phyloP scores from a whole-genome alignment of 2,888 invertebrate genomes.

The Lochmaea capreae region DNA sequence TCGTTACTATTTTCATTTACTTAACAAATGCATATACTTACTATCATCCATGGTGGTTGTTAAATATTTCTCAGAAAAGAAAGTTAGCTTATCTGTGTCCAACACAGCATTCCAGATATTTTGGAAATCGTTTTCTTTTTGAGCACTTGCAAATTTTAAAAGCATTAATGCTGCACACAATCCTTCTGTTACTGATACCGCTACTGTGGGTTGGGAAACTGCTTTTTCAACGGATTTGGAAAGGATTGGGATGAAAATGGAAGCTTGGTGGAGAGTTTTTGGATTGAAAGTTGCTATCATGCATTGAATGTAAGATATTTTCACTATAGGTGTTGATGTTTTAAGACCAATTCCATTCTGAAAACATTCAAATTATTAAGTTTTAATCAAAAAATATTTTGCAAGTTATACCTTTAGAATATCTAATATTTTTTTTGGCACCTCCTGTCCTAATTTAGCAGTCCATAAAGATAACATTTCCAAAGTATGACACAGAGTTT shows the following conservation, averaged over 20 bases:
- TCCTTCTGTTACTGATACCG: slow-evolving; percentile 77
- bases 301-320: slow-evolving; percentile 83
- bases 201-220: slow-evolving; percentile 78
- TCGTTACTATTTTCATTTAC: neutral
- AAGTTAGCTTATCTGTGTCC: slow-evolving; percentile 82
- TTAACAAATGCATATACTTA: slow-evolving; percentile 50
- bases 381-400: neutral
- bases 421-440: slow-evolving; percentile 75
- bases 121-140: slow-evolving; percentile 67
- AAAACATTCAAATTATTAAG: slow-evolving; percentile 15
- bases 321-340: slow-evolving; percentile 80
- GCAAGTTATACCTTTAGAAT: slow-evolving; percentile 69
- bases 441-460: slow-evolving; percentile 71
- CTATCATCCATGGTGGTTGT: slow-evolving; percentile 77
- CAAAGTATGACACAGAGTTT: slow-evolving; percentile 83
- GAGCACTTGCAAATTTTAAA: slow-evolving; percentile 69
- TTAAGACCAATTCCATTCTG: slow-evolving; percentile 82
- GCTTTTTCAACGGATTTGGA: slow-evolving; percentile 81
- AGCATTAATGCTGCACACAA: slow-evolving; percentile 77
- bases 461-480: slow-evolving; percentile 88
- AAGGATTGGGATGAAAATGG: slow-evolving; percentile 72
- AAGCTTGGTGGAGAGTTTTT: slow-evolving; percentile 66
- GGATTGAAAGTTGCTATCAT: slow-evolving; percentile 75
- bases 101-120: slow-evolving; percentile 77
- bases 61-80: slow-evolving; percentile 86